Percentiles rank a stretch among this genome's conserved stretches.
phyloP scores from a whole-genome alignment of 2,797 vertebrate species.

The Neopelma chrysocephalum region DNA sequence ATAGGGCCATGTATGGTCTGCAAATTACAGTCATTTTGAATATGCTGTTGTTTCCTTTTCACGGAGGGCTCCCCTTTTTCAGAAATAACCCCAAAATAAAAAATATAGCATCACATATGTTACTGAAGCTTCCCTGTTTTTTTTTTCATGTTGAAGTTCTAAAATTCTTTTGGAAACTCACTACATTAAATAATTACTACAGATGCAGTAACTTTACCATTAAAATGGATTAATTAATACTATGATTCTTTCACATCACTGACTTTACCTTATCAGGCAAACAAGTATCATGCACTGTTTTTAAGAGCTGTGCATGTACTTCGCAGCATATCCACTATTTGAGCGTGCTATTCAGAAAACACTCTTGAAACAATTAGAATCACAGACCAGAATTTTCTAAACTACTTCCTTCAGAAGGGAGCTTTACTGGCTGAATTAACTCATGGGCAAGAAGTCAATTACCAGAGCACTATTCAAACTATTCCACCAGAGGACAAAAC shows the following conservation, averaged over 20 bases:
- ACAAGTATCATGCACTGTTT: neutral
- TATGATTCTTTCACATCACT: neutral
- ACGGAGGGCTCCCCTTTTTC: fast-evolving
- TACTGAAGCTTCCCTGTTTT: neutral
- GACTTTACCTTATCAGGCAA: neutral
- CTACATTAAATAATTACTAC: neutral
- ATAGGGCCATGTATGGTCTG: neutral
- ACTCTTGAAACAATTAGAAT: neutral
- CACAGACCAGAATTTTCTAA: neutral
- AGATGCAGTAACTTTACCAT: neutral
- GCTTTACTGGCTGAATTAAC: neutral
- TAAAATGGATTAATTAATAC: neutral
- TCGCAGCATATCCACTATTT: neutral
- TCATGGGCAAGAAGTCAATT: neutral
- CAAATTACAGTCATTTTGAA: neutral
- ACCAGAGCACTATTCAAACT: neutral
- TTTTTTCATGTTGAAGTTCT: neutral
- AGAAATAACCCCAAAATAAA: neutral
- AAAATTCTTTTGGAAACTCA: neutral
- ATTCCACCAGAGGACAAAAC: neutral
- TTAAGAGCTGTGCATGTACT: neutral
- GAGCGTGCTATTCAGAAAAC: neutral
- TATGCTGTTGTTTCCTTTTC: neutral
- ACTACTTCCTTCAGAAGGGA: neutral
- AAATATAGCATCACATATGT: neutral